These are phyloP conservation scores for Acanthisitta chloris DNA, from an alignment of 2,113 vertebrate species.

Conservation along the genomic window DNA sequence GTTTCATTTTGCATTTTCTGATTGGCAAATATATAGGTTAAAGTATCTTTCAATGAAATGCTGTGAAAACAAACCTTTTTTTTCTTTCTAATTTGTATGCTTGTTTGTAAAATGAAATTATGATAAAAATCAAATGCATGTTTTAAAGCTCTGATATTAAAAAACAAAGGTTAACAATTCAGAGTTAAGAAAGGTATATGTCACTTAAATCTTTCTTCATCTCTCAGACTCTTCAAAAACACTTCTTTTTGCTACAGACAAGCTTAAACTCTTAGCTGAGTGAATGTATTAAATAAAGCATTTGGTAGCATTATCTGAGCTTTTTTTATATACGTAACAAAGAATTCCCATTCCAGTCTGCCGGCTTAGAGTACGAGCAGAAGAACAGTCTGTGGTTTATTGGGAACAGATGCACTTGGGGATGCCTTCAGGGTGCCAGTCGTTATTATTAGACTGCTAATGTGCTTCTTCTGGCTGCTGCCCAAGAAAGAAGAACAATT, in stretches of 20 bases:
- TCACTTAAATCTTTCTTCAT: constrained; percentile 32
- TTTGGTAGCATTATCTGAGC: constrained; percentile 80
- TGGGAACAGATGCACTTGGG: constrained; percentile 87
- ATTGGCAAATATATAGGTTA: constrained; percentile 4
- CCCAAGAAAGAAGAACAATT: constrained; percentile 91
- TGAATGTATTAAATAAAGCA: constrained; percentile 75
- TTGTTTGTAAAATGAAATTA: not conserved
- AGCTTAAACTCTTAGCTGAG: constrained; percentile 73
- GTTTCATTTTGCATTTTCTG: constrained; percentile 38
- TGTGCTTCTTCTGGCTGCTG: constrained; percentile 84
- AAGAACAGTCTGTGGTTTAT: constrained; percentile 88
- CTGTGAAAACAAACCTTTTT: not conserved
- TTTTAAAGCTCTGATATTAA: not conserved
- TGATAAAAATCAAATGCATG: not conserved
- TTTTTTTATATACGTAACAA: constrained; percentile 84
- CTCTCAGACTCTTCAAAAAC: constrained; percentile 52
- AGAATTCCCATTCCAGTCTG: constrained; percentile 82
- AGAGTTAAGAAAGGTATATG: not conserved
- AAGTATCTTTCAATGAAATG: constrained; percentile 7
- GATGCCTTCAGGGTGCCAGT: constrained; percentile 86
- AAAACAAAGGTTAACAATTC: not conserved
- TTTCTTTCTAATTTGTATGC: not conserved
- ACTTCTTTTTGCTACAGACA: constrained; percentile 47
- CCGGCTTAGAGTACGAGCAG: constrained; percentile 79
- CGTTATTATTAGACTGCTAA: constrained; percentile 88